Base-by-base conservation (phyloP, 2,888 invertebrate species). In the Drosophila maculinotata region DNA sequence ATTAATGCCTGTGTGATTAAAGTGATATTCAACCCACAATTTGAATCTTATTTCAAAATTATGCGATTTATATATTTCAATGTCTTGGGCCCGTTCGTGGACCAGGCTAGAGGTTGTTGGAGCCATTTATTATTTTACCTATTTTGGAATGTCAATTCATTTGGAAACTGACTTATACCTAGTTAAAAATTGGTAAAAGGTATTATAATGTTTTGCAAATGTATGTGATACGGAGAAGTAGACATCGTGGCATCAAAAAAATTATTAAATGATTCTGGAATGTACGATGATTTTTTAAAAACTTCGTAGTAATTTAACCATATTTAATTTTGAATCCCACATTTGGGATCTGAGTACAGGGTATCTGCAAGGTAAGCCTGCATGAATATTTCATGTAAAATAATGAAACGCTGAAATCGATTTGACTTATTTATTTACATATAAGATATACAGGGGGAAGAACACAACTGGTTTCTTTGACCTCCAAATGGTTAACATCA, bases 1-100 rank as follows among this genome's bases (percentile, higher is more conserved):
- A 73, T 59, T 70, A 53, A 68, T 68, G 17, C 9, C 28, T n/a
- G 20, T 17, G 5, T 25, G 15, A 26, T 65, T 47, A 31, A 31
- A 31, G 41, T 35, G 20, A 36, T 26, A 23, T 14, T 14, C 36
- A 28, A 8, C 2, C 15, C 3, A 25, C 17, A 7, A 14, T 56
- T 47, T 17, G 14, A 25, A 42, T 28, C 26, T 28, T 10, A 12
- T 38, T 52, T 42, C 30, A 6, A 48, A 42, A 56, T 38, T 12
- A 12, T 28, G 6, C 14, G 14, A 5, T 26, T 14, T 7, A 14
- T 26, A 25, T 12, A 14, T 28, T 56, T 20, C 17, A 12, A n/a
- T 25, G 23, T 14, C 10, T 28, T 2, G 0, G 12, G 7, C 17
- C 12, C 14, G 3, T 45, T 28, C 15, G 23, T 28, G 20, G 33